Percentiles rank a stretch among this genome's conserved stretches.
These are phyloP conservation scores for Tipula confusa DNA, from an alignment of 2,888 invertebrate species.

Conservation along the genomic window DNA sequence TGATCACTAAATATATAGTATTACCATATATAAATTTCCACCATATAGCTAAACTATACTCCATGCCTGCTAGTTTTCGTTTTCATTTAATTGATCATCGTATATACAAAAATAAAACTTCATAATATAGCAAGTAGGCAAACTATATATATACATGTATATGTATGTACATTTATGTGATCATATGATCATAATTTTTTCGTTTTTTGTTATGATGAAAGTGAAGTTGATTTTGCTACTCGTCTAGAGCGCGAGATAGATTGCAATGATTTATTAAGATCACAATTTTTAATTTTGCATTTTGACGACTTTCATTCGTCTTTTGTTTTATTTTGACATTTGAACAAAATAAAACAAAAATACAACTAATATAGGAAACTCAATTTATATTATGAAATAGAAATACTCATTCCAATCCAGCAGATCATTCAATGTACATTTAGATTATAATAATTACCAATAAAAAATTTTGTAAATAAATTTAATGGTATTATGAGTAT, in stretches of 20 bases:
- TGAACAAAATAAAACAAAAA: neutral
- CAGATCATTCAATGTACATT: neutral
- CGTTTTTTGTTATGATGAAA: neutral
- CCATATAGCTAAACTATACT: neutral
- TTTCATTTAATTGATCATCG: slow-evolving; percentile 20
- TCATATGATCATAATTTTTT: neutral
- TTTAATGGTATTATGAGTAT: neutral
- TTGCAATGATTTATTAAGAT: neutral
- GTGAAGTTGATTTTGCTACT: neutral
- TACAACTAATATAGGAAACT: neutral
- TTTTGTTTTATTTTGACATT: neutral
- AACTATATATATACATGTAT: neutral
- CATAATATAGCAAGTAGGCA: neutral
- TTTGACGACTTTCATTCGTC: slow-evolving; percentile 20
- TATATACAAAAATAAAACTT: neutral
- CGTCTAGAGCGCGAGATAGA: neutral
- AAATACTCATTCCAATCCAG: neutral
- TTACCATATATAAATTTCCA: neutral
- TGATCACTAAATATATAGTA: neutral
- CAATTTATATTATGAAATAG: neutral
- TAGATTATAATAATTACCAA: neutral
- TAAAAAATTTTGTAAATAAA: neutral
- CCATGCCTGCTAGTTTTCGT: neutral
- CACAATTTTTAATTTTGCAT: neutral
- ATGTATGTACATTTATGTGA: neutral